Evolutionary conservation across 2,888 invertebrate genomes (phyloP), one percentile per base, ranked within the genome.

Genomic region (Heterodera filipjevi): DNA sequence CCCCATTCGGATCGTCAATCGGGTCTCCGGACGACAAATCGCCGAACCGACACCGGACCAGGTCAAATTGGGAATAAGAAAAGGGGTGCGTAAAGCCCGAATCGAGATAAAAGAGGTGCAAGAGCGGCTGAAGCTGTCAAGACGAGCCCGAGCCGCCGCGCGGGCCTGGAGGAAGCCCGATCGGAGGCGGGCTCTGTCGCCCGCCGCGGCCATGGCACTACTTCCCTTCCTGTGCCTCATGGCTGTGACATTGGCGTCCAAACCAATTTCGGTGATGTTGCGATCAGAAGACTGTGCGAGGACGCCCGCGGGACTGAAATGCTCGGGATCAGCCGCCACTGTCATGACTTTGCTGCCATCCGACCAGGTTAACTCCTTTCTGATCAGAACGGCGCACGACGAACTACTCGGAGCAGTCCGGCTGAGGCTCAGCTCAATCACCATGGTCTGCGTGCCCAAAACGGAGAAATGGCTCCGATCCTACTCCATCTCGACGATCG

Each of bases 391-490:
- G 0, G 30, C 39, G 5, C 71, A 71, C n/a, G 71, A 46, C 39
- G 27, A 44, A 1, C 44, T 46, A 10, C 46, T 71, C 39, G 71
- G 71, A 8, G 30, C 30, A n/a, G 27, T 71, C 5, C 27, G 27
- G 1, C 3, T 30, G 10, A 5, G 44, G 1, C 10, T 71, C 10
- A n/a, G 30, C 8, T 2, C 27, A 8, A n/a, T 71, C 3, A 71
- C 30, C 5, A n/a, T 71, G n/a, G 12, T 44, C 12, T 71, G 71
- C 3, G 27, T 71, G 8, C 71, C 27, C 27, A 71, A 71, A 30
- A 44, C 71, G 27, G 71, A 30, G 2, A 46, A n/a, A 8, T 71
- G 71, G 71, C 12, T 71, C 12, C 71, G 71, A 2, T 71, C 71
- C 12, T 71, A 71, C n/a, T 8, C 39, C 2, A 10, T 71, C 10